Conservation (phyloP, 1,140 invertebrate species). For the Sesamia nonagrioides region DNA sequence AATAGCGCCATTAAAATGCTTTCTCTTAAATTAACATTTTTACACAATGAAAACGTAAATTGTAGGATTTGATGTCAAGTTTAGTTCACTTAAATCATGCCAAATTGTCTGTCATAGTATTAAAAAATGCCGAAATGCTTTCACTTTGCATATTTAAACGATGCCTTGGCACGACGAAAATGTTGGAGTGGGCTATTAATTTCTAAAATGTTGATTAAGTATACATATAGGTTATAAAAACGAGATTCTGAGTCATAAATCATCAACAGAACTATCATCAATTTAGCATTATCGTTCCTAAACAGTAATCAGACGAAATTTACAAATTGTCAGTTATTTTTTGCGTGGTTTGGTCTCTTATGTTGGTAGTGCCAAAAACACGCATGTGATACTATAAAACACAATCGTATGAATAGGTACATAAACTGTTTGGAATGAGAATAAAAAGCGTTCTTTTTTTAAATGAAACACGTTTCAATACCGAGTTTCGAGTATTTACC, state of each 20-base stretch:
- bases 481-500: conserved; percentile 7
- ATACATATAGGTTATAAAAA: conserved; percentile 14
- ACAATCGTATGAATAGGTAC: no score
- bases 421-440: neutral
- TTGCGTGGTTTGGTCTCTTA: no score
- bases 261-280: neutral
- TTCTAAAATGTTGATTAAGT: conserved; percentile 37
- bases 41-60: conserved; percentile 7
- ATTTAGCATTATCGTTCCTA: neutral
- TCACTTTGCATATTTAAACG: neutral
- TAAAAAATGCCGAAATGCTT: conserved; percentile 4
- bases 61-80: neutral
- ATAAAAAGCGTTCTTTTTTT: neutral
- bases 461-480: conserved; percentile 4
- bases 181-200: conserved; percentile 7
- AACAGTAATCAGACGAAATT: neutral
- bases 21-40: neutral
- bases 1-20: conserved; percentile 2
- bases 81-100: neutral
- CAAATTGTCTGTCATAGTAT: neutral
- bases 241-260: conserved; percentile 33
- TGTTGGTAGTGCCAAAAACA: no score
- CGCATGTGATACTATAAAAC: neutral
- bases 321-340: conserved; percentile 18
- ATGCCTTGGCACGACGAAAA: neutral